Evolutionary conservation across 2,797 vertebrate genomes (phyloP).

Genomic region (Otolemur crassicaudatus): DNA sequence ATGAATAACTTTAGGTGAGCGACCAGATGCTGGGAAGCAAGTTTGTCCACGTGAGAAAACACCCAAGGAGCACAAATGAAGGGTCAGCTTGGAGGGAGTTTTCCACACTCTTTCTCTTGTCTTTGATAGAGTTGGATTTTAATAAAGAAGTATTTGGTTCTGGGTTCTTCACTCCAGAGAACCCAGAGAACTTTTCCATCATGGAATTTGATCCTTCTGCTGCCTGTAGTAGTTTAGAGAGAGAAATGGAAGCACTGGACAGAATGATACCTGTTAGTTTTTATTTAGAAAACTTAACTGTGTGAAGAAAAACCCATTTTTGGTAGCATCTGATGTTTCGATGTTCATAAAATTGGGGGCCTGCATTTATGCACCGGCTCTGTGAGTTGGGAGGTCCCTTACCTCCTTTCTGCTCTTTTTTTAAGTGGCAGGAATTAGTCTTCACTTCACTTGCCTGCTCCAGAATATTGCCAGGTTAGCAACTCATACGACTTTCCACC

Average conservation of each 20-base stretch:
- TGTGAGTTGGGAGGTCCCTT: background rate
- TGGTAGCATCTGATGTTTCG: background rate
- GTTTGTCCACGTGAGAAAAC: background rate
- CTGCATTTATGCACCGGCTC: background rate
- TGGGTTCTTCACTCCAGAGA: background rate
- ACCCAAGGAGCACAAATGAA: background rate
- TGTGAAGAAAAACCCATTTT: background rate
- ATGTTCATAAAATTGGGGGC: background rate
- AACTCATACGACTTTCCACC: background rate
- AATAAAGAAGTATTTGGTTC: background rate
- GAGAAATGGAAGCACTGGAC: background rate
- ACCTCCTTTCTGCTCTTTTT: background rate
- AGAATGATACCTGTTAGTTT: background rate
- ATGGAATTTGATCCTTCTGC: background rate
- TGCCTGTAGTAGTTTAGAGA: background rate
- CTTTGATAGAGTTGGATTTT: conserved; percentile 34
- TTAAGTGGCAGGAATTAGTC: background rate
- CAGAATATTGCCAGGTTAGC: background rate
- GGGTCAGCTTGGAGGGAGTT: background rate
- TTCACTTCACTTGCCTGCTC: conserved; percentile 6
- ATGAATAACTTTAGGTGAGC: background rate
- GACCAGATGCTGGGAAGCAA: background rate
- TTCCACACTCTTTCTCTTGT: background rate
- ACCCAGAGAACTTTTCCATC: background rate
- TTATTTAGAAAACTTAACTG: conserved; percentile 4